phyloP scores from a whole-genome alignment of 2,888 invertebrate genomes.

The Ormyrus nitidulus region DNA sequence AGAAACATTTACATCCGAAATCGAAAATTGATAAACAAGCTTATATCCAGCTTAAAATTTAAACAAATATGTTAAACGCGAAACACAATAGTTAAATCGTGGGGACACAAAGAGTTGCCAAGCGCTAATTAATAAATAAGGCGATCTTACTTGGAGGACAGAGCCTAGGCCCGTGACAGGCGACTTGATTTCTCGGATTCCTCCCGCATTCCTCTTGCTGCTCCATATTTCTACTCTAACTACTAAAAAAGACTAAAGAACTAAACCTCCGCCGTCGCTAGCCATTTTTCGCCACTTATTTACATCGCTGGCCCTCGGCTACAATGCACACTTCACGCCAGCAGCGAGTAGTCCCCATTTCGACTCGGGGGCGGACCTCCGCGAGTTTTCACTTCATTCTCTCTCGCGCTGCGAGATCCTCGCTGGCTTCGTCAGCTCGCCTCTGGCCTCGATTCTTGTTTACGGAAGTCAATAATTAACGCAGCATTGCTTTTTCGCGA shows the following conservation, averaged over 20 bases:
- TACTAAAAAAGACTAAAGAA: slow-evolving; percentile 43
- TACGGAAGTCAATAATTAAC: slow-evolving; percentile 33
- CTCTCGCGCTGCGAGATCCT: not conserved
- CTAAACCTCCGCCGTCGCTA: slow-evolving; percentile 40
- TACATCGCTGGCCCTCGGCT: slow-evolving; percentile 47
- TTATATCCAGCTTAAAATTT: too few relatives aligned
- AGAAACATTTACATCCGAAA: too few relatives aligned
- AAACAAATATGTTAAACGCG: too few relatives aligned
- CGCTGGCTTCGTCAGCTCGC: not conserved
- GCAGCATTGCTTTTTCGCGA: slow-evolving; percentile 35
- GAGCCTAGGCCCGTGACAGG: slow-evolving; percentile 60
- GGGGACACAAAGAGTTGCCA: not conserved
- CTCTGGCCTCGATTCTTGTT: not conserved
- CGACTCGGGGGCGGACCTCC: not conserved
- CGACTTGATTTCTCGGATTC: slow-evolving; percentile 66
- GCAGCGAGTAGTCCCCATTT: too few relatives aligned
- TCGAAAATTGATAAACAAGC: too few relatives aligned
- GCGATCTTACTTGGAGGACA: slow-evolving; percentile 61
- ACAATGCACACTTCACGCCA: slow-evolving; percentile 24
- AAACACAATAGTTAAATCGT: too few relatives aligned
- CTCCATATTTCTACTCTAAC: slow-evolving; percentile 65
- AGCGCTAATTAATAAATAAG: slow-evolving; percentile 28
- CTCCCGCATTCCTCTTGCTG: slow-evolving; percentile 68
- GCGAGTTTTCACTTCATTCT: slow-evolving; percentile 11
- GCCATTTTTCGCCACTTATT: slow-evolving; percentile 50